Evolutionary conservation across 2,113 vertebrate genomes (phyloP).

Genomic region (Rhineura floridana): DNA sequence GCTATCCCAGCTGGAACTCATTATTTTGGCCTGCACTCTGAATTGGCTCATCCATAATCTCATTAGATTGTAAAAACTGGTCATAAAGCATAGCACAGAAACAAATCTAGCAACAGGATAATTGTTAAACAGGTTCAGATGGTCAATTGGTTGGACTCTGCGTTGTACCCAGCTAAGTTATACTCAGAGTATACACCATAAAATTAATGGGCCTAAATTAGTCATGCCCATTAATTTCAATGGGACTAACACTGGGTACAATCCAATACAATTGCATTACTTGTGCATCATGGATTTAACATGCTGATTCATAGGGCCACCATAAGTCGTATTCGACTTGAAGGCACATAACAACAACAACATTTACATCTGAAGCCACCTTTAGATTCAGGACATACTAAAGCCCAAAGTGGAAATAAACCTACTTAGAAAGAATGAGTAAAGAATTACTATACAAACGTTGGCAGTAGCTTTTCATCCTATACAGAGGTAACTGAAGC

Average conservation of each 20-base stretch:
- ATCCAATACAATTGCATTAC: neutral
- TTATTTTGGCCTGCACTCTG: neutral
- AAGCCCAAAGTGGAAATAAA: neutral
- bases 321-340: too few species aligned
- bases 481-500: too few species aligned
- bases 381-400: neutral
- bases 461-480: neutral
- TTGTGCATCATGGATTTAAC: neutral
- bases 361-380: neutral
- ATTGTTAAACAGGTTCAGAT: neutral
- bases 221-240: too few species aligned
- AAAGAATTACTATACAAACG: neutral
- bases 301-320: too few species aligned
- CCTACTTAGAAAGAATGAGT: neutral
- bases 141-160: neutral
- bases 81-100: neutral
- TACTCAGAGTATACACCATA: too few species aligned
- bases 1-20: neutral
- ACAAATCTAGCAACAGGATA: neutral
- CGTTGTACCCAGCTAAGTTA: too few species aligned
- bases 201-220: too few species aligned
- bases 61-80: neutral
- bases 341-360: too few species aligned
- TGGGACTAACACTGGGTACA: too few species aligned
- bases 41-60: neutral